These are phyloP conservation scores for Vanessa cardui DNA, from an alignment of 2,888 invertebrate genomes.

Conservation along the genomic window DNA sequence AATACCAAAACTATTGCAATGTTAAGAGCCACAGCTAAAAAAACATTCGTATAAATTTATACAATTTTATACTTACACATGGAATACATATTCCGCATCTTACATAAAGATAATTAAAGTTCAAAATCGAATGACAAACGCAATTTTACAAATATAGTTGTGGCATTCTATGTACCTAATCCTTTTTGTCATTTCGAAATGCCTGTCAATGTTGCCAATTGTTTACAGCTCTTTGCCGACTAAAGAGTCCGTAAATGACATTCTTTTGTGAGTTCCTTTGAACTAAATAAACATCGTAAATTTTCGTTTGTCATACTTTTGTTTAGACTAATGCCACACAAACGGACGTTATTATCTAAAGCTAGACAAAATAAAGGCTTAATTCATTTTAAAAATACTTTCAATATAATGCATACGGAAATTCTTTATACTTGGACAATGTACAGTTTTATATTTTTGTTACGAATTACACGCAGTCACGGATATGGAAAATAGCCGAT, in stretches of 20 bases:
- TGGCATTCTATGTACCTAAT: conserved; percentile 55
- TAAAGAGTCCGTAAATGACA: conserved; percentile 69
- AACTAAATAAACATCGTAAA: conserved; percentile 74
- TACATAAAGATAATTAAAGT: conserved; percentile 45
- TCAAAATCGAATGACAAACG: conserved; percentile 41
- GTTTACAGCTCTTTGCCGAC: conserved; percentile 69
- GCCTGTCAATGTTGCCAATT: conserved; percentile 77
- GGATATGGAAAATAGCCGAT: background rate
- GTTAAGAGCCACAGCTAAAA: conserved; percentile 65
- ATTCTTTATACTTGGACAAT: conserved; percentile 27
- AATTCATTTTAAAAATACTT: conserved; percentile 34
- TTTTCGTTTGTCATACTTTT: conserved; percentile 63
- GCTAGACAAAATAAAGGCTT: conserved; percentile 20
- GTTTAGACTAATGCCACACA: conserved; percentile 62
- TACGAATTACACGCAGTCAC: background rate
- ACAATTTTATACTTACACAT: conserved; percentile 30
- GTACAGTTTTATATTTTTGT: conserved; percentile 5
- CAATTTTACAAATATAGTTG: conserved; percentile 39
- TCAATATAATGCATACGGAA: conserved; percentile 24
- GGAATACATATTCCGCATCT: conserved; percentile 21
- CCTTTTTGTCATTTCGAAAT: conserved; percentile 73
- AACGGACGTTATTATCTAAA: conserved; percentile 46
- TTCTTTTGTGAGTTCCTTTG: conserved; percentile 66
- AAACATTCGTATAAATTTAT: conserved; percentile 50
- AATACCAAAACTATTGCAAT: conserved; percentile 65